Evolutionary conservation across 1,140 invertebrate species (phyloP).

Genomic region (Wasmannia auropunctata): DNA sequence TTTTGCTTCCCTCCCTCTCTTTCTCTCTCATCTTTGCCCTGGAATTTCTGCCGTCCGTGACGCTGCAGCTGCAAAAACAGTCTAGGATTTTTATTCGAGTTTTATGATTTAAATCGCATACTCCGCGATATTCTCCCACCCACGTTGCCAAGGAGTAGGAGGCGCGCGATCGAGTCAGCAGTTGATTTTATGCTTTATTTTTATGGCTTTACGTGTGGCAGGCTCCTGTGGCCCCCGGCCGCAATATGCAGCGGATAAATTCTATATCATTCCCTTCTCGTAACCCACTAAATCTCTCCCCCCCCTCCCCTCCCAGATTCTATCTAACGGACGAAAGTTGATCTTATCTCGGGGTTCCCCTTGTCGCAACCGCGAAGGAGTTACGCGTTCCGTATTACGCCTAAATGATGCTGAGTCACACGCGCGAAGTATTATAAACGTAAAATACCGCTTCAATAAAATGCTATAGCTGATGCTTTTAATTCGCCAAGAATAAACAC

Average conservation of each 20-base stretch:
- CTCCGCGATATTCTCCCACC: slow-evolving; percentile 77
- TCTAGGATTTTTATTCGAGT: slow-evolving; percentile 79
- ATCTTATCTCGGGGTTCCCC: neutral
- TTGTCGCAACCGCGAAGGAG: neutral
- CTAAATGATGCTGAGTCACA: neutral
- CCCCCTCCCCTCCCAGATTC: neutral
- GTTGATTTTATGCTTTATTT: slow-evolving; percentile 83
- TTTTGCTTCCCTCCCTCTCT: neutral
- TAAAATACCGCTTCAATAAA: neutral
- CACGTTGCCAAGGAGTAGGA: neutral
- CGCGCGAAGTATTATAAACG: neutral
- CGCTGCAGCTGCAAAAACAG: slow-evolving; percentile 60
- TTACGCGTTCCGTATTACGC: neutral
- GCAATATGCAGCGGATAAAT: slow-evolving; percentile 24
- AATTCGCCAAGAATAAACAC: neutral
- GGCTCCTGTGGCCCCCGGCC: neutral
- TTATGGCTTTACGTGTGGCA: slow-evolving; percentile 78
- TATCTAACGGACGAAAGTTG: neutral
- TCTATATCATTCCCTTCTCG: slow-evolving; percentile 23
- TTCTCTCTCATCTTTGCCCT: neutral
- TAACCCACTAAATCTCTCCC: neutral
- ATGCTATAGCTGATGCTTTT: neutral
- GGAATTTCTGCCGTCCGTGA: neutral
- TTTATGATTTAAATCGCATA: slow-evolving; percentile 84
- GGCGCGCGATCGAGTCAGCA: slow-evolving; percentile 81